Evolutionary conservation across 2,113 vertebrate species (phyloP), one percentile per base, ranked within the genome.

Genomic region (Eulacestoma nigropectus): DNA sequence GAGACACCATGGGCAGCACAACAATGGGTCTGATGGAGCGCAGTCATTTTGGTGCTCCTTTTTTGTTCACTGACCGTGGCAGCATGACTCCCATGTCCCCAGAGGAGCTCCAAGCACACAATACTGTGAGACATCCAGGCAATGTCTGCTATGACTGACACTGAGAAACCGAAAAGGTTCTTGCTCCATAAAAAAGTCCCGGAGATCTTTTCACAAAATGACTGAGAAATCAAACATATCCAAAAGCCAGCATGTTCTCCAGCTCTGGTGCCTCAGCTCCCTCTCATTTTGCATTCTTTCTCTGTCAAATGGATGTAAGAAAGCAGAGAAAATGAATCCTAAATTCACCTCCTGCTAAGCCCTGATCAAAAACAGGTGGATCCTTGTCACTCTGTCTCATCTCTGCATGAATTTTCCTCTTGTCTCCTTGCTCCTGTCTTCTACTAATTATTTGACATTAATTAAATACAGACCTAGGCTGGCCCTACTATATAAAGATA

Each of bases 71-170:
- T 2, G 1, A 3, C 44, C 30, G 2, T 2, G 2, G 1, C 47
- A 19, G 27, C 0, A 0, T 9, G 30, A 46, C 7, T 72, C 23
- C 64, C 13, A 0, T 5, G 16, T 26, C 44, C 75, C 23, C 33
- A 52, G 62, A 47, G 2, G 5, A 25, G 7, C 21, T 46, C 27
- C 49, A n/a, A 46, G 21, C 75, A 49, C 2, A 0, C 56, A 26
- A 1, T 0, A 0, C 30, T 2, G 14, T 4, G 46, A 73, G 46
- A 56, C 46, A 37, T 5, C 62, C 53, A 1, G 6, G 35, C 1
- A 1, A 5, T 5, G 11, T 3, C 73, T 73, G 72, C 41, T 60
- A 0, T 13, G 16, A 22, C 63, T 16, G 27, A 27, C 13, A 46
- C 29, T 2, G 16, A 50, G 35, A 64, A 79, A 57, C 70, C 68